Evolutionary conservation across 2,113 vertebrate species (phyloP).

Genomic region (Mugil cephalus): DNA sequence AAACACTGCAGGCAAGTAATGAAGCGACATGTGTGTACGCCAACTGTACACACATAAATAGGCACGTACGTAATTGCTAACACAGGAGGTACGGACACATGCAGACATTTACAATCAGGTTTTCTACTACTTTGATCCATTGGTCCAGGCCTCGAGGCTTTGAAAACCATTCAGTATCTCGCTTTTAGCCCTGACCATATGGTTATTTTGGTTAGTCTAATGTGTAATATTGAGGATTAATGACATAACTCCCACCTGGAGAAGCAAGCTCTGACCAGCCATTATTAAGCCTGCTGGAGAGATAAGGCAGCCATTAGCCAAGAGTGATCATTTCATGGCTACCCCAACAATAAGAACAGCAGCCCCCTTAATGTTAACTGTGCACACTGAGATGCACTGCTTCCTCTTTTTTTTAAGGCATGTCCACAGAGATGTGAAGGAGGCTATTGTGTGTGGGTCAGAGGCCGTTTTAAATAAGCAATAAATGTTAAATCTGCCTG

Average conservation of each 20-base stretch:
- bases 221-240: constrained; percentile 71
- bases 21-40: constrained; percentile 19
- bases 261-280: constrained; percentile 67
- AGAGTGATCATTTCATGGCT: constrained; percentile 74
- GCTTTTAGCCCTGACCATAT: constrained; percentile 53
- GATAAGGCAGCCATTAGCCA: constrained; percentile 79
- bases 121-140: constrained; percentile 62
- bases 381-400: constrained; percentile 36
- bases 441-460: constrained; percentile 67
- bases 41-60: constrained; percentile 49
- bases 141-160: constrained; percentile 49
- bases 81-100: constrained; percentile 62
- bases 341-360: constrained; percentile 69
- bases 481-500: constrained; percentile 80
- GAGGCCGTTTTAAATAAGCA: constrained; percentile 76
- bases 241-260: constrained; percentile 79
- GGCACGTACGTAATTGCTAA: constrained; percentile 55
- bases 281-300: constrained; percentile 71
- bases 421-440: constrained; percentile 54
- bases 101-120: constrained; percentile 73
- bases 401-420: constrained; percentile 46
- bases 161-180: constrained; percentile 49
- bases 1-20: constrained; percentile 73
- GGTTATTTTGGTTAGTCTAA: constrained; percentile 60
- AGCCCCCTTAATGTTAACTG: constrained; percentile 38